Conservation (phyloP, 2,888 invertebrate species). For the Nemotelus pantherinus region DNA sequence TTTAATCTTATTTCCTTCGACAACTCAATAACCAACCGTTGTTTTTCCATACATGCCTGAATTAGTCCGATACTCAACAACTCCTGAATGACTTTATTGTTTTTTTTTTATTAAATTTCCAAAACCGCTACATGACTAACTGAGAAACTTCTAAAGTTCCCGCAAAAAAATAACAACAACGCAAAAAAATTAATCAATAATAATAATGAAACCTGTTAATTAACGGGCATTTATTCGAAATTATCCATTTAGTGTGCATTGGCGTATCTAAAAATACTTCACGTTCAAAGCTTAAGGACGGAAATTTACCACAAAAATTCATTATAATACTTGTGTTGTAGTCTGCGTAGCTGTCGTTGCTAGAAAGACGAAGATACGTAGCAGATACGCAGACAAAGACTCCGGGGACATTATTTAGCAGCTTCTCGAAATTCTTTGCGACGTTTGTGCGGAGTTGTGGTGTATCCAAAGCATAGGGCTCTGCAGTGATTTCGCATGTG, state of each 20-base stretch:
- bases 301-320: constrained; percentile 30
- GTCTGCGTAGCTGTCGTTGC: neutral
- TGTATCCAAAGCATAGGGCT: neutral
- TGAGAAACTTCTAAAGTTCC: no score
- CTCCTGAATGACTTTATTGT: no score
- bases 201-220: constrained; percentile 9
- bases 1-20: no score
- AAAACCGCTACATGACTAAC: no score
- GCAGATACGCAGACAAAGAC: neutral
- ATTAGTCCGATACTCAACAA: no score
- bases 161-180: no score
- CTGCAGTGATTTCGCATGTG: neutral
- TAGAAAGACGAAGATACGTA: no score
- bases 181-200: neutral
- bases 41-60: no score
- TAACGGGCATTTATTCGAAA: neutral
- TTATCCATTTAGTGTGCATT: constrained; percentile 7
- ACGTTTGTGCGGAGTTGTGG: neutral
- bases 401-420: constrained; percentile 3
- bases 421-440: constrained; percentile 7
- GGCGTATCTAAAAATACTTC: neutral
- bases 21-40: no score
- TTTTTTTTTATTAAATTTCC: no score
- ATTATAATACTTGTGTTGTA: constrained; percentile 16
- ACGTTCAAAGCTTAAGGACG: neutral